These are phyloP conservation scores for Agriopis aurantiaria DNA, from an alignment of 2,888 invertebrate genomes.

Conservation along the genomic window DNA sequence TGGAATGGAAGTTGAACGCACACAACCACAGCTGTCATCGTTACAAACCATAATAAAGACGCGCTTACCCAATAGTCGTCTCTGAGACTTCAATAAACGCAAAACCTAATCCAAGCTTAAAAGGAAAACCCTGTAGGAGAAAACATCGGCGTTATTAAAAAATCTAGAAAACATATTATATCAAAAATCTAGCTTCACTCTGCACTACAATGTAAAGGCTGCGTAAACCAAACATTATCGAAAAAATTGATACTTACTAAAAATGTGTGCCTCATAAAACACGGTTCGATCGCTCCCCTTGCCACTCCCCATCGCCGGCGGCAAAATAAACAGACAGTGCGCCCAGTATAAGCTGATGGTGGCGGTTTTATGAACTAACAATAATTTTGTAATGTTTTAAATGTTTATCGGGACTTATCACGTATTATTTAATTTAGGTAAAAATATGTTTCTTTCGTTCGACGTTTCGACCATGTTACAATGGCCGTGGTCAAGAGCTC, in stretches of 20 bases:
- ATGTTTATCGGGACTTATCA: too few species aligned
- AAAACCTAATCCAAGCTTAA: slow-evolving; percentile 1
- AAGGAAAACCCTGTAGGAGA: neutral
- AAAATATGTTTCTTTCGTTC: too few species aligned
- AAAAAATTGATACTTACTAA: slow-evolving; percentile 62
- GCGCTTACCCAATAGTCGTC: too few species aligned
- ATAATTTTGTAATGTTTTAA: too few species aligned
- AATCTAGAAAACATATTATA: neutral
- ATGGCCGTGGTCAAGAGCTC: too few species aligned
- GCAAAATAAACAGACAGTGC: neutral
- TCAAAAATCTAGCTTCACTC: slow-evolving; percentile 6
- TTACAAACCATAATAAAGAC: too few species aligned
- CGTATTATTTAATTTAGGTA: too few species aligned
- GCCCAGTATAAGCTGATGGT: neutral
- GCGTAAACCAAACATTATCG: slow-evolving; percentile 59
- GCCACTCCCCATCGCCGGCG: slow-evolving; percentile 1
- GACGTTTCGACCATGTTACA: too few species aligned
- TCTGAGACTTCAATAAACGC: neutral
- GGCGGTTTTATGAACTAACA: neutral
- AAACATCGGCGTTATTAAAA: neutral
- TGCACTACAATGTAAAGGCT: slow-evolving; percentile 32
- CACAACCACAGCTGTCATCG: too few species aligned
- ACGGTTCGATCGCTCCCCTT: slow-evolving; percentile 46
- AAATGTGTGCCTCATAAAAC: slow-evolving; percentile 68
- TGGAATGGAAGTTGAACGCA: too few species aligned